Percentiles rank a stretch among this genome's conserved stretches.
Conservation (phyloP, 1,140 invertebrate genomes). For the Hycleus phaleratus region DNA sequence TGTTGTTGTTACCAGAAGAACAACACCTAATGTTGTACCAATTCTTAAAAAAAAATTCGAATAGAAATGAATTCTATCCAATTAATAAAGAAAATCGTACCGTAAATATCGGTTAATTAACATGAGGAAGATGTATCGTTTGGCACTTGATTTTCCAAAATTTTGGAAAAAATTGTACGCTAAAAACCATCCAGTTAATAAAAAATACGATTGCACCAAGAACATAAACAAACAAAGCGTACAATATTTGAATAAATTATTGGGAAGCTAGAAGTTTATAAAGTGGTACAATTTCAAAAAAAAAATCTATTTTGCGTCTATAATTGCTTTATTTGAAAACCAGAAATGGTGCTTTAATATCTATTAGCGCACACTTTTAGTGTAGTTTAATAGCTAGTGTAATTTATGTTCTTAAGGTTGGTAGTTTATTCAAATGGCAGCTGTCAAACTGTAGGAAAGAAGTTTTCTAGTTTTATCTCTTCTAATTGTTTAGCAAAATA, state of each 20-base stretch:
- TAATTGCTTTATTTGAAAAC: no score
- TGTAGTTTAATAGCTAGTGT: no score
- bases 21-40: slow-evolving; percentile 12
- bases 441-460: no score
- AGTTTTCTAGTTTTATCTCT: no score
- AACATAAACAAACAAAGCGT: slow-evolving; percentile 6
- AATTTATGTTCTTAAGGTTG: no score
- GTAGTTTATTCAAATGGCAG: no score
- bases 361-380: no score
- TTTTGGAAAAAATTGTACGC: slow-evolving; percentile 22
- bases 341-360: no score
- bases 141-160: slow-evolving; percentile 6
- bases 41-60: slow-evolving; percentile 17
- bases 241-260: not conserved
- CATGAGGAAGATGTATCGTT: slow-evolving; percentile 10
- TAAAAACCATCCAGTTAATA: slow-evolving; percentile 22
- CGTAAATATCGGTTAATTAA: slow-evolving; percentile 26
- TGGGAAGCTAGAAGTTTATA: not conserved
- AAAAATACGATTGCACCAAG: slow-evolving; percentile 21
- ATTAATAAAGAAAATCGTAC: slow-evolving; percentile 2
- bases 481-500: no score
- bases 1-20: slow-evolving; percentile 3
- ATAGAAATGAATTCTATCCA: not conserved
- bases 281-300: not conserved
- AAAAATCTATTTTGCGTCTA: not conserved